Base-by-base conservation (phyloP, 2,797 vertebrate species). In the Calcarius lapponicus region DNA sequence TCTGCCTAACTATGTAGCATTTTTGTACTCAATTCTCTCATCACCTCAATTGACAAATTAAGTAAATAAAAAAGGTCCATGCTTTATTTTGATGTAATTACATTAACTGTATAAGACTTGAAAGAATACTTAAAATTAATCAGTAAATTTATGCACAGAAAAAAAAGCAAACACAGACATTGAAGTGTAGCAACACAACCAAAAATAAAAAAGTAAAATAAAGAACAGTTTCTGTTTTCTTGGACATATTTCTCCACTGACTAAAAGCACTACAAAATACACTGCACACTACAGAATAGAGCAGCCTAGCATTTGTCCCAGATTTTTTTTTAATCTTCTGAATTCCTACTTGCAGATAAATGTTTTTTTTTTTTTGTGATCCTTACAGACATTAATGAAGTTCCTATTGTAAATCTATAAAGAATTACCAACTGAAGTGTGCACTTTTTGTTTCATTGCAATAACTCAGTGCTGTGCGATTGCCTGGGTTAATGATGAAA, bases 401-500 rank as follows among this genome's bases (percentile, higher is more conserved):
- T 97, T 98, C 98, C 98, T 98, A 98, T 98, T 98, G 98, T 98
- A 98, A 98, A 98, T 98, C 98, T 96, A 98, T 98, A 98, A 97
- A 98, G 97, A 98, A 98, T 98, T 98, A 98, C 98, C 97, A 98
- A 98, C 95, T 98, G 97, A 98, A 98, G 98, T 98, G 98, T 98
- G 98, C 97, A 97, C 97, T 98, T 98, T 98, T 98, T 98, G 98
- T 98, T 98, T 98, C 97, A 98, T 96, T 98, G 98, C 97, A 98
- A 98, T 98, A 98, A 98, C 97, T 98, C 98, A 98, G 98, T 97
- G 96, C 98, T 98, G 97, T 98, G 97, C 98, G 98, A 98, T 98
- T 98, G 98, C 98, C 97, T 98, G 97, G 97, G 97, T 98, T 98
- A 98, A 98, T 98, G 97, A 98, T 98, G 98, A 98, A 98, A 98